These are phyloP conservation scores for Aptenodytes patagonicus DNA, from an alignment of 2,113 vertebrate species.

Conservation along the genomic window DNA sequence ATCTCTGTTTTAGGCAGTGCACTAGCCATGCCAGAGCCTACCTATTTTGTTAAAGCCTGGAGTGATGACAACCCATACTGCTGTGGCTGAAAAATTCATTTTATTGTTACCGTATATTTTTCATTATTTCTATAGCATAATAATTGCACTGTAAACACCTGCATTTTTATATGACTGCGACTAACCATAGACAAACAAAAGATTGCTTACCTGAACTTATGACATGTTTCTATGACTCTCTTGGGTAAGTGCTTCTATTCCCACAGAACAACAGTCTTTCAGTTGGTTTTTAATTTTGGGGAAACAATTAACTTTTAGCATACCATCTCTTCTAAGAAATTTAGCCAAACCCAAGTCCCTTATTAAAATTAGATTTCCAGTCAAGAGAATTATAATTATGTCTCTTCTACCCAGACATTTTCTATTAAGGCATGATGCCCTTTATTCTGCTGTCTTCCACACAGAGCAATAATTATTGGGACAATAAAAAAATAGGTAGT, in stretches of 20 bases:
- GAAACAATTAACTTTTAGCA: slow-evolving; percentile 21
- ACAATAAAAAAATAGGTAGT: not conserved
- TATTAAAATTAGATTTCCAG: slow-evolving; percentile 47
- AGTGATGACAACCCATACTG: not conserved
- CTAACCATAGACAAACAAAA: not conserved
- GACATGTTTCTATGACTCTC: not conserved
- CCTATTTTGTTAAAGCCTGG: not conserved
- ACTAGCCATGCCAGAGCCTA: not conserved
- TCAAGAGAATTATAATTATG: slow-evolving; percentile 38
- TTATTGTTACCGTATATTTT: not conserved
- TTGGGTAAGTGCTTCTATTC: not conserved
- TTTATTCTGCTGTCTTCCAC: slow-evolving; percentile 29
- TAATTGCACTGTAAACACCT: not conserved
- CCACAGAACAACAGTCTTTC: not conserved
- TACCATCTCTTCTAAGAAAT: slow-evolving; percentile 33
- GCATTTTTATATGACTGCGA: not conserved
- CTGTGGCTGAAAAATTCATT: not conserved
- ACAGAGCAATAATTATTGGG: not conserved
- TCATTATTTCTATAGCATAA: not conserved
- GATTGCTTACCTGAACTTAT: not conserved
- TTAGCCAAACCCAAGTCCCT: slow-evolving; percentile 30
- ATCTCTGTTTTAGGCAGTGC: not conserved
- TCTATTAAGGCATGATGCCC: slow-evolving; percentile 10
- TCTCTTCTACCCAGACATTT: slow-evolving; percentile 44
- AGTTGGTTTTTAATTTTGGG: not conserved